These are phyloP conservation scores for Elaphurus davidianus DNA, from an alignment of 2,113 vertebrate species.

Conservation along the genomic window DNA sequence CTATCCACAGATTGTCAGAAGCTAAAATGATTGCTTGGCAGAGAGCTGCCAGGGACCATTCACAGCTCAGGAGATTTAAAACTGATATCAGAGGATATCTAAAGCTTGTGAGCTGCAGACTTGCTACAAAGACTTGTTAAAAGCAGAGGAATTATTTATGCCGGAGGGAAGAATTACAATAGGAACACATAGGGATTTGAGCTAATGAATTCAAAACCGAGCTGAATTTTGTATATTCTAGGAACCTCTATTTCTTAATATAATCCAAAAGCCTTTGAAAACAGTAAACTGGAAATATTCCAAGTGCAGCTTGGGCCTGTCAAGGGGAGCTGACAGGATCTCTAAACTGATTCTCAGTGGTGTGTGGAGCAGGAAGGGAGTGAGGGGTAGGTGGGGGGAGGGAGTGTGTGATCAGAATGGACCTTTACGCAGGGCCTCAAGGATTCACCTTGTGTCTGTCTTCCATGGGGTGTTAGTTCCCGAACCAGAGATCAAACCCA, in stretches of 20 bases:
- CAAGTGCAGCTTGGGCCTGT: not conserved
- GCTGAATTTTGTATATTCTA: slow-evolving; percentile 64
- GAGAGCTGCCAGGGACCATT: slow-evolving; percentile 36
- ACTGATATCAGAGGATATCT: slow-evolving; percentile 51
- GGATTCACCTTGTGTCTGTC: not conserved
- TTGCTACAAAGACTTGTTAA: slow-evolving; percentile 61
- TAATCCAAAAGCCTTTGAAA: not conserved
- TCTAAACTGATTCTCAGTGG: not conserved
- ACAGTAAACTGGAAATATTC: not conserved
- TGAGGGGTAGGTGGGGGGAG: too few species aligned
- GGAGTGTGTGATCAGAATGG: not conserved
- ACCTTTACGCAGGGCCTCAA: not conserved
- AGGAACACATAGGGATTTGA: slow-evolving; percentile 65
- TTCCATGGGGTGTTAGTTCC: not conserved
- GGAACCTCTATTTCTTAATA: slow-evolving; percentile 48
- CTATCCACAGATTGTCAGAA: slow-evolving; percentile 30
- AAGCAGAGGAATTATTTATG: slow-evolving; percentile 64
- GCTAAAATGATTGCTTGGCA: slow-evolving; percentile 45
- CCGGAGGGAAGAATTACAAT: slow-evolving; percentile 63
- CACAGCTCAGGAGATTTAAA: slow-evolving; percentile 49
- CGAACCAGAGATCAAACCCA: not conserved
- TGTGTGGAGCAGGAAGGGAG: not conserved
- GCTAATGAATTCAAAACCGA: slow-evolving; percentile 60
- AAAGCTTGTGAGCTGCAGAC: slow-evolving; percentile 56
- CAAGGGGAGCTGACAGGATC: not conserved